A percentile compares a stretch with the other conserved stretches of the same genome.
Evolutionary conservation across 2,888 invertebrate genomes (phyloP).

Genomic region (Stegana nigrithorax): DNA sequence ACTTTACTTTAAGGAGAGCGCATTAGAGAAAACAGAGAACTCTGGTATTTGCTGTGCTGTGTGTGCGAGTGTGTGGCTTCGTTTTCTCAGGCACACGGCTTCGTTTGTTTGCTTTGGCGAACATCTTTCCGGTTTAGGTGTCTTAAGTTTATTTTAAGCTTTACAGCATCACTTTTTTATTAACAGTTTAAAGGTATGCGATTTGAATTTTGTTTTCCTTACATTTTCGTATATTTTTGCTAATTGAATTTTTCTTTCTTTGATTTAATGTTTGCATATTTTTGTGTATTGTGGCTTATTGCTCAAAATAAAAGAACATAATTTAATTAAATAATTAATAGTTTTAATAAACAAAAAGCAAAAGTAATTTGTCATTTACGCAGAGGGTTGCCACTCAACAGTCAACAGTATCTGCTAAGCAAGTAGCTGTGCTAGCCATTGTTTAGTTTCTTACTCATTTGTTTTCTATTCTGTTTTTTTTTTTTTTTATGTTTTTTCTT

Average conservation of each 20-base stretch:
- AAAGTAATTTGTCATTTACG: too few relatives aligned
- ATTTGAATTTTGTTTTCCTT: not conserved
- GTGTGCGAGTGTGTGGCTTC: not conserved
- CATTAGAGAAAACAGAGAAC: not conserved
- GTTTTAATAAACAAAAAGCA: too few relatives aligned
- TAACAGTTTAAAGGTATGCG: not conserved
- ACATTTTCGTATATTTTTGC: too few relatives aligned
- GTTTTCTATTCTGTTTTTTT: slow-evolving; percentile 5
- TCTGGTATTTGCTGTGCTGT: too few relatives aligned
- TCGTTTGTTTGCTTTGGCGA: slow-evolving; percentile 9
- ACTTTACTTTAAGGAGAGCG: too few relatives aligned
- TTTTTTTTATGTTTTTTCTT: not conserved
- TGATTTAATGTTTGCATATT: slow-evolving; percentile 26
- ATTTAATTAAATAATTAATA: too few relatives aligned
- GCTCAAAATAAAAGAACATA: slow-evolving; percentile 14
- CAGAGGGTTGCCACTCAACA: too few relatives aligned
- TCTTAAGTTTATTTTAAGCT: slow-evolving; percentile 30
- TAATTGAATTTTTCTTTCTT: slow-evolving; percentile 25
- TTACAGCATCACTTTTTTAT: slow-evolving; percentile 38
- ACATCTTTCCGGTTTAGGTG: slow-evolving; percentile 4
- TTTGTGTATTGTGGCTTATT: slow-evolving; percentile 16
- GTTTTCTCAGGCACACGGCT: not conserved
- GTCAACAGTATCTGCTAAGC: too few relatives aligned
- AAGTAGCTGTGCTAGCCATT: too few relatives aligned
- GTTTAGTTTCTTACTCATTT: too few relatives aligned